Conservation (phyloP, 1,140 invertebrate genomes). For the Diprion similis region DNA sequence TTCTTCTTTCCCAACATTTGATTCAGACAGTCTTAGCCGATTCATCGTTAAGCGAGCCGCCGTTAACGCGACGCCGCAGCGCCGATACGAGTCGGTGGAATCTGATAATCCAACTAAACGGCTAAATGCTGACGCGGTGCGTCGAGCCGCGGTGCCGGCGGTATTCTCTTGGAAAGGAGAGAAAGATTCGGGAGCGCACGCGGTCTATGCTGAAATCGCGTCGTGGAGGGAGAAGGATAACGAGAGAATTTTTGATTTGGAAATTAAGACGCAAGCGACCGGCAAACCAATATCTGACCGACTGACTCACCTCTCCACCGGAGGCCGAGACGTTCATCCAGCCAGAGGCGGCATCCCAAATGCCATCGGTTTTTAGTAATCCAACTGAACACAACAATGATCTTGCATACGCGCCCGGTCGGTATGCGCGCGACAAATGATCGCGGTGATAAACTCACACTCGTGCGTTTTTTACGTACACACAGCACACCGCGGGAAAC, state of each 20-base stretch:
- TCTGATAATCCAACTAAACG: too few species aligned
- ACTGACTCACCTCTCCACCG: neutral
- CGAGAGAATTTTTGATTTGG: too few species aligned
- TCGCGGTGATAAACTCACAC: constrained; percentile 35
- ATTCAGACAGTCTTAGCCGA: too few species aligned
- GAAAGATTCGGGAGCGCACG: neutral
- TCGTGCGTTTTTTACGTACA: constrained; percentile 33
- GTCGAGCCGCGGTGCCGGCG: too few species aligned
- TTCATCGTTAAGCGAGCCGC: too few species aligned
- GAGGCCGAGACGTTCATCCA: constrained; percentile 39
- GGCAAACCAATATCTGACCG: too few species aligned
- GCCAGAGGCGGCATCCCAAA: constrained; percentile 38
- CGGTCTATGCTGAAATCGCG: neutral
- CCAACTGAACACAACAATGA: constrained; percentile 45
- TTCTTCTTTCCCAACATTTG: too few species aligned
- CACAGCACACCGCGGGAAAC: constrained; percentile 39
- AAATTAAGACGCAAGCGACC: too few species aligned
- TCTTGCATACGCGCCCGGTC: constrained; percentile 16
- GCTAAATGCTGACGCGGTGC: too few species aligned
- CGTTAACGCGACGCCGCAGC: too few species aligned
- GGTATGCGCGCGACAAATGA: constrained; percentile 42
- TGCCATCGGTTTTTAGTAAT: constrained; percentile 39
- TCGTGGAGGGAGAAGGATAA: too few species aligned
- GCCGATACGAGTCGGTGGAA: too few species aligned
- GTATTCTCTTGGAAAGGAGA: neutral